phyloP scores from a whole-genome alignment of 2,113 vertebrate genomes.

The Hucho hucho region DNA sequence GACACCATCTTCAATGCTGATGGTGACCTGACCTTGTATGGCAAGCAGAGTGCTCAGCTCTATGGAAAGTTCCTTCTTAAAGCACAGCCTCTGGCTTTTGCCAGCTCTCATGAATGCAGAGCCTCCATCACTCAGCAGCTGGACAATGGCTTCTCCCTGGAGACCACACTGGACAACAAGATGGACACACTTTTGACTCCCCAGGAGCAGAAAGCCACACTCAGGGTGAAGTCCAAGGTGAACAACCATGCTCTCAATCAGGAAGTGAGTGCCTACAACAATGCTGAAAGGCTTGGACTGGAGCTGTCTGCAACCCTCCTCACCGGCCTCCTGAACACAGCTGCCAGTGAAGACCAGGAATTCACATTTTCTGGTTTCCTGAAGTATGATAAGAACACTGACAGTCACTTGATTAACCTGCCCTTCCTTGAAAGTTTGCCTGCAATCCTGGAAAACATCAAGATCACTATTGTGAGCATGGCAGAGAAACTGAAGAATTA shows the following conservation, averaged over 20 bases:
- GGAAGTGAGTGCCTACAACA: constrained; percentile 81
- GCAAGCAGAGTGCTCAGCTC: constrained; percentile 83
- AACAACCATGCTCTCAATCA: constrained; percentile 83
- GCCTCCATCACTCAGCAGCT: constrained; percentile 78
- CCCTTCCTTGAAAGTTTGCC: constrained; percentile 80
- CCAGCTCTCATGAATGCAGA: constrained; percentile 85
- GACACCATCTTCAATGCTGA: constrained; percentile 82
- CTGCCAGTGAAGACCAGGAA: constrained; percentile 76
- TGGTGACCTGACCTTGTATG: constrained; percentile 77
- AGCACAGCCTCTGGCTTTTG: constrained; percentile 84
- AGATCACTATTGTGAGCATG: constrained; percentile 57
- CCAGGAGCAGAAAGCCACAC: constrained; percentile 78
- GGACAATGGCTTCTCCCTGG: constrained; percentile 59
- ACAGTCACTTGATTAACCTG: constrained; percentile 79
- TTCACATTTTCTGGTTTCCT: constrained; percentile 79
- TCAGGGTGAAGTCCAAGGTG: constrained; percentile 81
- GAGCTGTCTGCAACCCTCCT: constrained; percentile 75
- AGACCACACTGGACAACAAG: constrained; percentile 79
- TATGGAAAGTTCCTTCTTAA: constrained; percentile 86
- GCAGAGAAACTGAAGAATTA: constrained; percentile 73
- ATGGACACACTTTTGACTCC: constrained; percentile 76
- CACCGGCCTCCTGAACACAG: constrained; percentile 71
- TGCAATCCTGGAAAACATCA: constrained; percentile 77
- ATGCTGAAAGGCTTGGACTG: constrained; percentile 75
- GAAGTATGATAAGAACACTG: constrained; percentile 90